phyloP scores from a whole-genome alignment of 2,888 invertebrate genomes.

The Endomychus coccineus region DNA sequence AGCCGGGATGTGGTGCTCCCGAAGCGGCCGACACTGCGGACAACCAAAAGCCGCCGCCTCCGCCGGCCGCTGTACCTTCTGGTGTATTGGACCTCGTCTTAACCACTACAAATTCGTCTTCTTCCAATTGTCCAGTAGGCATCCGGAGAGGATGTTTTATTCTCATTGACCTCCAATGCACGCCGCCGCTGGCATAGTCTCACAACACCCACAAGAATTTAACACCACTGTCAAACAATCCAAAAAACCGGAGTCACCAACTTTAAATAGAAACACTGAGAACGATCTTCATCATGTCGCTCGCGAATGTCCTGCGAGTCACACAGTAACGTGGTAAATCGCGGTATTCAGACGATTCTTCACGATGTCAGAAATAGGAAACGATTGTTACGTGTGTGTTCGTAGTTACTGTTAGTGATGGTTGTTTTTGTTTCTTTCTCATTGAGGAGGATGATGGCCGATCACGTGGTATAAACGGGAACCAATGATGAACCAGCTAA shows the following conservation, averaged over 20 bases:
- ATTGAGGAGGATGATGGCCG: conserved; percentile 44
- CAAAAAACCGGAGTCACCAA: conserved; percentile 8
- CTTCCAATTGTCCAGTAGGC: conserved; percentile 46
- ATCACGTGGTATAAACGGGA: conserved; percentile 40
- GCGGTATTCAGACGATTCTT: conserved; percentile 32
- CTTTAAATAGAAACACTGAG: conserved; percentile 12
- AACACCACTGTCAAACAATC: conserved; percentile 19
- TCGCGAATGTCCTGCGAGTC: neutral
- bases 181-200: conserved; percentile 9
- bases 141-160: conserved; percentile 41
- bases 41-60: conserved; percentile 59
- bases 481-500: conserved; percentile 42
- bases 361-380: conserved; percentile 40
- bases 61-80: conserved; percentile 51
- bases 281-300: no score
- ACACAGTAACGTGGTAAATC: neutral
- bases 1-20: conserved; percentile 54
- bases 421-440: conserved; percentile 47
- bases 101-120: conserved; percentile 58
- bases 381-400: conserved; percentile 44
- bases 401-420: conserved; percentile 44
- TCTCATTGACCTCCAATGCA: conserved; percentile 33
- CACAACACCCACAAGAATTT: conserved; percentile 6
- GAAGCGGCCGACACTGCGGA: conserved; percentile 60
- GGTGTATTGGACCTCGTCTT: conserved; percentile 66